A percentile compares a stretch with the other conserved stretches of the same genome.
Evolutionary conservation across 2,888 invertebrate genomes (phyloP).

Genomic region (Machimus atricapillus): DNA sequence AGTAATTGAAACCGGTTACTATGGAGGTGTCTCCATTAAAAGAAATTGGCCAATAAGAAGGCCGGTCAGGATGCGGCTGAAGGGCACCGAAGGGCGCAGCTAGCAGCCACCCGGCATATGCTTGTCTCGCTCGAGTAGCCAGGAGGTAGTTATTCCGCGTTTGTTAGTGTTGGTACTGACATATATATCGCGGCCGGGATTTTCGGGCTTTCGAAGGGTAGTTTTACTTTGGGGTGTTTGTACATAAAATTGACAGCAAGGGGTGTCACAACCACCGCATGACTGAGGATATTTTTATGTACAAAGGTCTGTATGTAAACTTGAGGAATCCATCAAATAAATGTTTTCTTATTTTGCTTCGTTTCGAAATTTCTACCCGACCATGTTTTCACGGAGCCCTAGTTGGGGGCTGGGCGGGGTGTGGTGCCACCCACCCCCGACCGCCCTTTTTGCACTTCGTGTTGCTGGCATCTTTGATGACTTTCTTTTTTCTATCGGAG

Average conservation of each 20-base stretch:
- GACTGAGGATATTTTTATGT: constrained; percentile 46
- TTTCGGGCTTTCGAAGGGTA: not conserved
- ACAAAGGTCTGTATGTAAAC: constrained; percentile 48
- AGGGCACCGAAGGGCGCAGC: not conserved
- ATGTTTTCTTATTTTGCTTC: constrained; percentile 49
- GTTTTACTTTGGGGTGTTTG: constrained; percentile 24
- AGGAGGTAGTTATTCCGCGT: not conserved
- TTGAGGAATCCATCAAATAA: constrained; percentile 50
- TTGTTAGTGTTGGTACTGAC: not conserved
- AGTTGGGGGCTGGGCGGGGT: not conserved
- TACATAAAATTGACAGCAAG: constrained; percentile 20
- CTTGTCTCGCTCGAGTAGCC: not conserved
- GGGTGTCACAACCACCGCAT: constrained; percentile 42
- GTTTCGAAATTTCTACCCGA: constrained; percentile 46
- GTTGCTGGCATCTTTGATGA: constrained; percentile 6
- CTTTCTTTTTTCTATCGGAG: not conserved
- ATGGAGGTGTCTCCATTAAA: constrained; percentile 45
- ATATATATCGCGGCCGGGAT: not conserved
- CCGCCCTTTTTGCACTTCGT: not conserved
- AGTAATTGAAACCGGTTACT: constrained; percentile 37
- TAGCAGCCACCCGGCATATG: not conserved
- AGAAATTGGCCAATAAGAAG: constrained; percentile 48
- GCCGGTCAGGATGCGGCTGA: constrained; percentile 30
- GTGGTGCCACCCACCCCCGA: not conserved
- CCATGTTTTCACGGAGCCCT: constrained; percentile 44